Evolutionary conservation across 2,113 vertebrate species (phyloP).

Genomic region (Protobothrops mucrosquamatus): DNA sequence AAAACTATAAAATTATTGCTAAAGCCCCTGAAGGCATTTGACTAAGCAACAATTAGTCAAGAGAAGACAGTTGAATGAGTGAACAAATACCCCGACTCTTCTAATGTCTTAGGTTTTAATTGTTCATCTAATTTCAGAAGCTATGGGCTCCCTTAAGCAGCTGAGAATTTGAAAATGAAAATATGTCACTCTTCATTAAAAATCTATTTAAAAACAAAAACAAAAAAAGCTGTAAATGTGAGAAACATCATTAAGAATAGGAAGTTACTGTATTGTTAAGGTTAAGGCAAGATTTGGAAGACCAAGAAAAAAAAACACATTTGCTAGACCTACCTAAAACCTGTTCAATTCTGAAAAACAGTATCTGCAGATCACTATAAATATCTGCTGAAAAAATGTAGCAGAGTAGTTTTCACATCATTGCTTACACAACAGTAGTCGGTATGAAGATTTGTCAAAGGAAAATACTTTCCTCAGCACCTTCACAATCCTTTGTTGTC

Average conservation of each 20-base stretch:
- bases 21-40: background rate
- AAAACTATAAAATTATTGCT: background rate
- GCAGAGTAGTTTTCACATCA: background rate
- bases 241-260: background rate
- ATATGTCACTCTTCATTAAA: background rate
- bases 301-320: background rate
- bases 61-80: background rate
- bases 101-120: background rate
- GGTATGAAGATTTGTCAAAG: background rate
- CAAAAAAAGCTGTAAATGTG: background rate
- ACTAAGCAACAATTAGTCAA: background rate
- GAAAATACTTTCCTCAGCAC: background rate
- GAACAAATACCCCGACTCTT: background rate
- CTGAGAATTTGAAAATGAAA: background rate
- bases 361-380: background rate
- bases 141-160: background rate
- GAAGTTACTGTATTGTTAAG: background rate
- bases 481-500: background rate
- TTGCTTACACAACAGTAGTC: background rate
- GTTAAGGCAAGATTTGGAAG: background rate
- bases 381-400: background rate
- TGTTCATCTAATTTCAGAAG: background rate
- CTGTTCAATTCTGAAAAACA: background rate
- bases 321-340: background rate
- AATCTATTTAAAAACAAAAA: background rate